Conservation (phyloP, 2,113 vertebrate species). For the Etia nguti region DNA sequence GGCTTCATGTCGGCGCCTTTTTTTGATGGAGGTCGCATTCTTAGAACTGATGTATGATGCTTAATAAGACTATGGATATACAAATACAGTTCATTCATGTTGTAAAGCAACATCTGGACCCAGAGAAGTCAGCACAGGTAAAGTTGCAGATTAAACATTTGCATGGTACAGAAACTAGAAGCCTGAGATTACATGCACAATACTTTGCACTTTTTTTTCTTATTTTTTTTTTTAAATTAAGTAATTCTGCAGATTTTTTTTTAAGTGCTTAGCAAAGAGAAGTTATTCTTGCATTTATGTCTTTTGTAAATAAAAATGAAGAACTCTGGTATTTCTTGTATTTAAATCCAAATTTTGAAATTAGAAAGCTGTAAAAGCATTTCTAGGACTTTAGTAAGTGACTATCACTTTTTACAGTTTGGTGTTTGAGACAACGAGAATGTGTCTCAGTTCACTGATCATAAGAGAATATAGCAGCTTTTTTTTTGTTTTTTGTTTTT, state of each 20-base stretch:
- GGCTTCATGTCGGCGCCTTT: neutral
- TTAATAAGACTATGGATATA: neutral
- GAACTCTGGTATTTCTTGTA: neutral
- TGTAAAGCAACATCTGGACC: neutral
- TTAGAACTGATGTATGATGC: neutral
- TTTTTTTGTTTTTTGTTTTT: neutral
- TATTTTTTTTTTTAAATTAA: accelerated
- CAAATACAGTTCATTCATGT: neutral
- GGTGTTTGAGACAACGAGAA: neutral
- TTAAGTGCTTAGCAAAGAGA: neutral
- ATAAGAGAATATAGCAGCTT: neutral
- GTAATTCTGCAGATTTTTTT: neutral
- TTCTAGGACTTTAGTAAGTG: neutral
- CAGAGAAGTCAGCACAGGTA: neutral
- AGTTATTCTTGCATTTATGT: neutral
- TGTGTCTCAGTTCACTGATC: neutral
- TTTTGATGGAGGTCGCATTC: neutral
- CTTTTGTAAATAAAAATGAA: slow-evolving; percentile 11
- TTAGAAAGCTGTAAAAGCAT: neutral
- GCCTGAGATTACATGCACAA: slow-evolving; percentile 29
- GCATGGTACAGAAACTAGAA: slow-evolving; percentile 10
- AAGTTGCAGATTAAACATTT: neutral
- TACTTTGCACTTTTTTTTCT: slow-evolving; percentile 38
- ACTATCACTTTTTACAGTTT: neutral
- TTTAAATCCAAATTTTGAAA: neutral